These are phyloP conservation scores for Drosophila pandora DNA, from an alignment of 1,140 invertebrate genomes.

Conservation along the genomic window DNA sequence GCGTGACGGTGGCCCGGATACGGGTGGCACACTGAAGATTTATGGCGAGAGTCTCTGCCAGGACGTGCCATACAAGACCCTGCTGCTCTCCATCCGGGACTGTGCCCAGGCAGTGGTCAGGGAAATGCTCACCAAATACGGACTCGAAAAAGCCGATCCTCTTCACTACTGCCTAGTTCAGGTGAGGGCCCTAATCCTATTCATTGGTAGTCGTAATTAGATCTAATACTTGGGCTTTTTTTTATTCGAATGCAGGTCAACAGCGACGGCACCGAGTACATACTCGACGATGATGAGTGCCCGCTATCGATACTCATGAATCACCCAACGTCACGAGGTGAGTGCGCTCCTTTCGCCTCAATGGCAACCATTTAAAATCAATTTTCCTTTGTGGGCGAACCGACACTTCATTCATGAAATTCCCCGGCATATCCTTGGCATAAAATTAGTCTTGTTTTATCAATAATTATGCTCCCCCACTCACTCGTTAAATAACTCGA, in stretches of 20 bases:
- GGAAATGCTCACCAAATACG: slow-evolving; percentile 99
- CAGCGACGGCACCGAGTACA: slow-evolving; percentile 92
- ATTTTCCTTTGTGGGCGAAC: slow-evolving; percentile 40
- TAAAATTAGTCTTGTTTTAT: slow-evolving; percentile 77
- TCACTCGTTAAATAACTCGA: slow-evolving; percentile 25
- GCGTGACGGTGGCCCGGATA: slow-evolving; percentile 96
- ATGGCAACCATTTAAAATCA: slow-evolving; percentile 65
- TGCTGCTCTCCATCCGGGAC: slow-evolving; percentile 96
- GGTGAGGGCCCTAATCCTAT: slow-evolving; percentile 85
- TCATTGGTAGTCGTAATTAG: neutral
- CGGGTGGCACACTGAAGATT: slow-evolving; percentile 97
- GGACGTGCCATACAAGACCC: slow-evolving; percentile 99
- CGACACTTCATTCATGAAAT: slow-evolving; percentile 70
- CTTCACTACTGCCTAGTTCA: slow-evolving; percentile 97
- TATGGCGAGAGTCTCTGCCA: slow-evolving; percentile 98
- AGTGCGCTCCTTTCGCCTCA: slow-evolving; percentile 83
- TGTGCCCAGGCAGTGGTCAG: slow-evolving; percentile 95
- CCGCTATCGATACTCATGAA: slow-evolving; percentile 97
- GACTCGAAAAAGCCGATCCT: slow-evolving; percentile 94
- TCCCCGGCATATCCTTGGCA: slow-evolving; percentile 41
- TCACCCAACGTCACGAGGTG: slow-evolving; percentile 92
- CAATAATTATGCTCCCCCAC: slow-evolving; percentile 76
- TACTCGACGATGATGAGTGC: slow-evolving; percentile 98
- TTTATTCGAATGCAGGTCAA: slow-evolving; percentile 86
- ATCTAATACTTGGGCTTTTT: neutral